phyloP scores from a whole-genome alignment of 2,113 vertebrate genomes.

The Sebastes fasciatus region DNA sequence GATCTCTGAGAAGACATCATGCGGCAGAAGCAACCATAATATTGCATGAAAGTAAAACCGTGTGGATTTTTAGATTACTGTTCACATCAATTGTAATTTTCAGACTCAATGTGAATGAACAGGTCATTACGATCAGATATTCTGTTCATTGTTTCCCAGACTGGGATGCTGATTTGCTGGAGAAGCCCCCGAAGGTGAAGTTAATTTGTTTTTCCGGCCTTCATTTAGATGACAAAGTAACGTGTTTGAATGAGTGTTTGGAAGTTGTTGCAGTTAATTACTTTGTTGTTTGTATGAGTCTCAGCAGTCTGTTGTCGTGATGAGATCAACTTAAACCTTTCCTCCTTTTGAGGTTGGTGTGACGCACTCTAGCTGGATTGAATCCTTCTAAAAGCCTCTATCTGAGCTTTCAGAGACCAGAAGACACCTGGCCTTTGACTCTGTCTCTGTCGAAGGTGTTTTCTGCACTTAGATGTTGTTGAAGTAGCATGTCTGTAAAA shows the following conservation, averaged over 20 bases:
- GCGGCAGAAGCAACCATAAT: neutral
- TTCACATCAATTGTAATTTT: conserved; percentile 15
- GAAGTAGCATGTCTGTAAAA: neutral
- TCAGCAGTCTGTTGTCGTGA: neutral
- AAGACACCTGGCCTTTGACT: neutral
- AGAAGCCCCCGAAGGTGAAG: neutral
- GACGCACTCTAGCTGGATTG: neutral
- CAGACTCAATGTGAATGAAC: conserved; percentile 7
- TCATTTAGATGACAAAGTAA: conserved; percentile 8
- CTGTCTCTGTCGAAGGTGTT: neutral
- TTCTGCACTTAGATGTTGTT: neutral
- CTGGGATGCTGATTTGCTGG: conserved; percentile 2
- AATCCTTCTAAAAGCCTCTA: neutral
- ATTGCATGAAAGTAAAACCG: neutral
- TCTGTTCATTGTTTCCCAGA: conserved; percentile 22
- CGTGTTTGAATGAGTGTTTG: neutral
- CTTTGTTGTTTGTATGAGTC: neutral
- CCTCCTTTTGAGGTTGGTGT: neutral
- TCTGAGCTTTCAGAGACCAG: neutral
- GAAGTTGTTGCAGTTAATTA: conserved; percentile 16
- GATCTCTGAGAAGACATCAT: neutral
- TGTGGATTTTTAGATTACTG: neutral
- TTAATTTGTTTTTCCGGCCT: conserved; percentile 10
- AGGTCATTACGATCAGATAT: conserved; percentile 11
- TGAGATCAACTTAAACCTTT: neutral